Evolutionary conservation across 2,888 invertebrate genomes (phyloP).

Genomic region (Cantharis lateralis): DNA sequence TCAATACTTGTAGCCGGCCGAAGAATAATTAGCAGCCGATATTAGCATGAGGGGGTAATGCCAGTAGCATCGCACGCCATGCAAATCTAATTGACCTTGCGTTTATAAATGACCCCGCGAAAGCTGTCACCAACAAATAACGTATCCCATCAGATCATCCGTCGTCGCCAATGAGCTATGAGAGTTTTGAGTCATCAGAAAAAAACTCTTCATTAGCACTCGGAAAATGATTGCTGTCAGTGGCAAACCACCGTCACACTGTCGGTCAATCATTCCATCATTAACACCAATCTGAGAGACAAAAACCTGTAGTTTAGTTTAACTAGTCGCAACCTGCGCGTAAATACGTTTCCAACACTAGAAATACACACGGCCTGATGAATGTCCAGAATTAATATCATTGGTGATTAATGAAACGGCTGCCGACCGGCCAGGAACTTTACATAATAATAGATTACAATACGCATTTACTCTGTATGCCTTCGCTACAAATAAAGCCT

Average conservation of each 20-base stretch:
- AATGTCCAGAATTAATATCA: slow-evolving; percentile 52
- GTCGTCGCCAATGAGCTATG: slow-evolving; percentile 53
- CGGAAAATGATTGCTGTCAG: slow-evolving; percentile 56
- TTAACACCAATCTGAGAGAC: slow-evolving; percentile 39
- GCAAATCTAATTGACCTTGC: slow-evolving; percentile 57
- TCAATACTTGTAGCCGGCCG: slow-evolving; percentile 51
- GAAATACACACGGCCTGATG: slow-evolving; percentile 49
- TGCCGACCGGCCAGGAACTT: slow-evolving; percentile 46
- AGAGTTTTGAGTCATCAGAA: slow-evolving; percentile 51
- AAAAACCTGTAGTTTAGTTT: slow-evolving; percentile 37
- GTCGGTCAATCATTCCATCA: slow-evolving; percentile 54
- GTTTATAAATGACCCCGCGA: slow-evolving; percentile 55
- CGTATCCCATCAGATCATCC: slow-evolving; percentile 53
- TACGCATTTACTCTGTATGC: slow-evolving; percentile 35
- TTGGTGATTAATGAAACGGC: slow-evolving; percentile 50
- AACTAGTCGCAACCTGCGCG: slow-evolving; percentile 36
- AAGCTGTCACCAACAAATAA: slow-evolving; percentile 55
- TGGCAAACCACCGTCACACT: slow-evolving; percentile 47
- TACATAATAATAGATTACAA: slow-evolving; percentile 40
- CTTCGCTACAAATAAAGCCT: slow-evolving; percentile 28
- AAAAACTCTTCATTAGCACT: slow-evolving; percentile 58
- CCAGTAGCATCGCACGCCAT: slow-evolving; percentile 38
- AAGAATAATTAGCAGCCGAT: slow-evolving; percentile 53
- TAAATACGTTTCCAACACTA: slow-evolving; percentile 18
- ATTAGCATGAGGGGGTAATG: slow-evolving; percentile 45